Conservation (phyloP, 1,140 invertebrate species). For the Caenorhabditis latens region DNA sequence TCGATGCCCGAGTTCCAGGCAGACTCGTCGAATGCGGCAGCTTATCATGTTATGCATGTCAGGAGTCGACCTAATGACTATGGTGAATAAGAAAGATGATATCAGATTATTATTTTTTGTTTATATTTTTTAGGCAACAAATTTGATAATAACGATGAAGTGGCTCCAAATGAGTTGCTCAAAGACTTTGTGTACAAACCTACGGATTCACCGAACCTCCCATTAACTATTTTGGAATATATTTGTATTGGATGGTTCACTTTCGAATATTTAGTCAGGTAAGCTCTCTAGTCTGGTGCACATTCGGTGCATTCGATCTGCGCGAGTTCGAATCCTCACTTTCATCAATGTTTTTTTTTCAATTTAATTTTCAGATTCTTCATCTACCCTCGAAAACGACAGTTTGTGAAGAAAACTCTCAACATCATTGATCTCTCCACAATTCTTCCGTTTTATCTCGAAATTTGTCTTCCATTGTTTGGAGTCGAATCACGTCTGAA, state of each 20-base stretch:
- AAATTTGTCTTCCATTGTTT: constrained; percentile 70
- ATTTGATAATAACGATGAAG: constrained; percentile 59
- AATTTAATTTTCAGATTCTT: constrained; percentile 63
- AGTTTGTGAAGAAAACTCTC: constrained; percentile 79
- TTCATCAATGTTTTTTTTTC: background rate
- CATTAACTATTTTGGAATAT: constrained; percentile 72
- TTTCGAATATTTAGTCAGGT: constrained; percentile 79
- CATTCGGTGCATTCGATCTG: too few species aligned
- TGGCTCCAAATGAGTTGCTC: constrained; percentile 44
- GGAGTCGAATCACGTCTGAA: constrained; percentile 73
- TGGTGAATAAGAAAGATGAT: background rate
- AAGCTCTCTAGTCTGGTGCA: constrained; percentile 41
- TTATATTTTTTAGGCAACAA: constrained; percentile 1
- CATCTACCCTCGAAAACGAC: constrained; percentile 78
- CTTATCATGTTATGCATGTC: constrained; percentile 72
- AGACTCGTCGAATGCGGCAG: constrained; percentile 71
- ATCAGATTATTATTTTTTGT: background rate
- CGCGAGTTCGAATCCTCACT: too few species aligned
- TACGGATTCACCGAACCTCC: constrained; percentile 71
- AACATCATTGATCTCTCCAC: constrained; percentile 80
- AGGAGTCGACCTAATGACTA: constrained; percentile 51
- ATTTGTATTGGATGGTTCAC: constrained; percentile 80
- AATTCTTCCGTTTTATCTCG: constrained; percentile 80
- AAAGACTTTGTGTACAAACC: constrained; percentile 72
- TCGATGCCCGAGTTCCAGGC: constrained; percentile 77